Evolutionary conservation across 2,113 vertebrate species (phyloP).

Genomic region (Crotalus helleri): DNA sequence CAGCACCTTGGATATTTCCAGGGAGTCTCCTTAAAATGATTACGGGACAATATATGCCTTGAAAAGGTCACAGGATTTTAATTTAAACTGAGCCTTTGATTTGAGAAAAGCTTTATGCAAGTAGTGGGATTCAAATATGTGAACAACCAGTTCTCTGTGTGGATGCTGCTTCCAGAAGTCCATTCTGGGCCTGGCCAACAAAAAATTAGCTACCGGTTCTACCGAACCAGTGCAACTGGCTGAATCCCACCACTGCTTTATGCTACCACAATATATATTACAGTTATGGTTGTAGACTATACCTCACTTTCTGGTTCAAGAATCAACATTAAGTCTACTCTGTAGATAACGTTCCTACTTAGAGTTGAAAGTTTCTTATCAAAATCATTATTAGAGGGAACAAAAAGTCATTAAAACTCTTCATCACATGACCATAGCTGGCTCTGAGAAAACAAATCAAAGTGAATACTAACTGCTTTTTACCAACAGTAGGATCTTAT

Average conservation of each 20-base stretch:
- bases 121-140: no score
- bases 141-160: no score
- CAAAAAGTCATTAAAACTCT: slow-evolving; percentile 73
- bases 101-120: slow-evolving; percentile 41
- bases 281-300: slow-evolving; percentile 54
- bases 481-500: slow-evolving; percentile 58
- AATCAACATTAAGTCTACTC: slow-evolving; percentile 63
- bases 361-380: slow-evolving; percentile 64
- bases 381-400: slow-evolving; percentile 70
- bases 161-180: no score
- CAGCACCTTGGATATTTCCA: neutral
- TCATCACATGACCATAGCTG: slow-evolving; percentile 61
- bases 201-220: no score
- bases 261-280: slow-evolving; percentile 56
- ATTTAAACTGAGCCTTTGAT: slow-evolving; percentile 56
- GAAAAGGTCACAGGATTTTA: slow-evolving; percentile 41
- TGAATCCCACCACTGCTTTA: slow-evolving; percentile 13
- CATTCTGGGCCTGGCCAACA: no score
- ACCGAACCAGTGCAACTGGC: no score
- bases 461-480: slow-evolving; percentile 66
- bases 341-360: slow-evolving; percentile 69
- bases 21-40: neutral
- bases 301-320: slow-evolving; percentile 60
- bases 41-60: neutral
- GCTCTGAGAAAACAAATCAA: slow-evolving; percentile 57